Evolutionary conservation across 1,140 invertebrate genomes (phyloP).

Genomic region (Calephelis virginiensis): DNA sequence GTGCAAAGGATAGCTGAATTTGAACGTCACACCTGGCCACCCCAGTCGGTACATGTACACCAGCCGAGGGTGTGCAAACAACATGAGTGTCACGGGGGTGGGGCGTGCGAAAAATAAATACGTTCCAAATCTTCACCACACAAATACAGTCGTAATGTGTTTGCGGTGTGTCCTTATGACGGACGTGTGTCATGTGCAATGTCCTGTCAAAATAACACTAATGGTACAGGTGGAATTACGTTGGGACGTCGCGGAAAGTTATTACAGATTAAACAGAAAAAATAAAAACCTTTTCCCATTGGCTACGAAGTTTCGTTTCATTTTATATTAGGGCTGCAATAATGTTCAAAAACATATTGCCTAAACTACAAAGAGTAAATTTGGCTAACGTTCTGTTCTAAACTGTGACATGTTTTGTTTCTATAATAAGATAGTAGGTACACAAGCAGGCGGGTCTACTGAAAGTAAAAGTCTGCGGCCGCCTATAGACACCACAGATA

Average conservation of each 20-base stretch:
- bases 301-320: too few species aligned
- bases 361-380: too few species aligned
- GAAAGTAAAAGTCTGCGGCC: too few species aligned
- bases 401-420: too few species aligned
- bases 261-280: slow-evolving; percentile 2
- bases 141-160: slow-evolving; percentile 65
- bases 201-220: slow-evolving; percentile 34
- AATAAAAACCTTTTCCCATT: neutral
- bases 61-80: slow-evolving; percentile 54
- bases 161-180: slow-evolving; percentile 51
- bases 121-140: slow-evolving; percentile 55
- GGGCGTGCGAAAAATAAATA: slow-evolving; percentile 57
- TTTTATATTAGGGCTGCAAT: too few species aligned
- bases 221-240: slow-evolving; percentile 18
- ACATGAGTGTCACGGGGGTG: slow-evolving; percentile 45
- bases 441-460: too few species aligned
- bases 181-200: slow-evolving; percentile 35
- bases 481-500: too few species aligned
- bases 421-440: too few species aligned
- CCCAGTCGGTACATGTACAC: slow-evolving; percentile 27
- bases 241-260: slow-evolving; percentile 19
- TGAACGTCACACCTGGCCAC: slow-evolving; percentile 2
- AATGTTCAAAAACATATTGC: too few species aligned
- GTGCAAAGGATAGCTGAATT: too few species aligned
- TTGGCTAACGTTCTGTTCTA: too few species aligned